Evolutionary conservation across 2,888 invertebrate genomes (phyloP).

Genomic region (Platerodrilus igneus): DNA sequence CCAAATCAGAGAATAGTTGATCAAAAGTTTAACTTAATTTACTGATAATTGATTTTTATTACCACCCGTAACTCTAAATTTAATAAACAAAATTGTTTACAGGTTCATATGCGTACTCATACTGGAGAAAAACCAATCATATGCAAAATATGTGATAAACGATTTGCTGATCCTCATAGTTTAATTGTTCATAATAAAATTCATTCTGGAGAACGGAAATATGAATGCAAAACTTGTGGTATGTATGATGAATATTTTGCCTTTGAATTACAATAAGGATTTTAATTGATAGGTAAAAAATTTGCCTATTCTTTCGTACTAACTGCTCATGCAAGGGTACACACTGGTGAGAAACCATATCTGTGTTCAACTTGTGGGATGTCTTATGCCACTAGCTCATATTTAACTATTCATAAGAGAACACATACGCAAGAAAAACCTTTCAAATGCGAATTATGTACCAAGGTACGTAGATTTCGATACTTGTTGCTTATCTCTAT

Average conservation of each 20-base stretch:
- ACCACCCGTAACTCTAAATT: too few species aligned
- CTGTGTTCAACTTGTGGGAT: constrained; percentile 39
- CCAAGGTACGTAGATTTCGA: constrained; percentile 33
- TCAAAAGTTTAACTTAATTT: constrained; percentile 7
- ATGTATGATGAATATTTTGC: constrained; percentile 10
- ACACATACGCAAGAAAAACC: constrained; percentile 44
- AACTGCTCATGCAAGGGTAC: constrained; percentile 39
- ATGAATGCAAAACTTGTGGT: constrained; percentile 42
- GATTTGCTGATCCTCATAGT: constrained; percentile 40
- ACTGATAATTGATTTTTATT: constrained; percentile 2
- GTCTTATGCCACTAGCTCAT: constrained; percentile 41
- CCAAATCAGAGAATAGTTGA: too few species aligned
- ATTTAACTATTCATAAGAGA: constrained; percentile 42
- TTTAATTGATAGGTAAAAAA: constrained; percentile 31
- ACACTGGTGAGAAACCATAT: constrained; percentile 44
- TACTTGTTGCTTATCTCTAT: background rate
- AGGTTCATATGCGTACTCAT: constrained; percentile 42
- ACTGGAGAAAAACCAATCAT: constrained; percentile 41
- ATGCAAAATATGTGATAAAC: constrained; percentile 42
- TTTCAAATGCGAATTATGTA: constrained; percentile 40
- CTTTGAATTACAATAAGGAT: constrained; percentile 7
- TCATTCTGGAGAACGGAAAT: constrained; percentile 43
- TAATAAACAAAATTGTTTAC: too few species aligned
- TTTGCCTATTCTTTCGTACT: constrained; percentile 44
- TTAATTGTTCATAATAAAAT: constrained; percentile 41